Base-by-base conservation (phyloP, 2,113 vertebrate genomes). In the Puffinus mauretanicus region DNA sequence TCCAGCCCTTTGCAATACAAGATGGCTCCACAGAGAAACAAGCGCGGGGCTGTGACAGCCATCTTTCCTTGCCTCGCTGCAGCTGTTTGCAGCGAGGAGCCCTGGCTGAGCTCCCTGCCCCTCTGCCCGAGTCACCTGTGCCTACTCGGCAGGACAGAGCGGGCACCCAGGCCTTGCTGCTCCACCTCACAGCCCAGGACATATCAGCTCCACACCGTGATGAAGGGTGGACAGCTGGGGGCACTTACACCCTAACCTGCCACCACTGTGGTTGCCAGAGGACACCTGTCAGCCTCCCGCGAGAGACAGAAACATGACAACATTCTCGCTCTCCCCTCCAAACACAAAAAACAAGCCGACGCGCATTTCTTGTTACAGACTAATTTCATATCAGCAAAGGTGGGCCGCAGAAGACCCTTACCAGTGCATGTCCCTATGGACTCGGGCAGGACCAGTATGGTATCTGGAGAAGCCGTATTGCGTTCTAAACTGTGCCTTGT, bases 401-500 rank as follows among this genome's bases (percentile, higher is more conserved):
- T 29, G 54, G 24, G 21, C 25, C 15, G n/a, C 32, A 57, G 52
- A 71, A 62, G 58, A n/a, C 29, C 38, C 77, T 38, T 40, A 75
- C 14, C 46, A 46, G 19, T 17, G 20, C 27, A 32, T 55, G 49
- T 81, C 25, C 6, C 1, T 16, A 40, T 18, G 49, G 44, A 79
- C 22, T 46, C 6, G 11, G 52, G 14, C 15, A 83, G 62, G 18
- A 92, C 40, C 44, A 52, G 34, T 19, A 65, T 2, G 75, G 51
- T 12, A 62, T 16, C 30, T 18, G 10, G 46, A 91, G 51, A 82
- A 75, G 32, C 29, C 0, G 0, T 30, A 42, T 29, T 4, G 5
- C 0, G 0, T 51, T 77, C 47, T 72, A 51, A 85, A 76, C 34
- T 54, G 16, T 32, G 32, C 25, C 3, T 3, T 58, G 11, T 25